Conservation (phyloP, 2,888 invertebrate species). For the Rhodophaea formosa region DNA sequence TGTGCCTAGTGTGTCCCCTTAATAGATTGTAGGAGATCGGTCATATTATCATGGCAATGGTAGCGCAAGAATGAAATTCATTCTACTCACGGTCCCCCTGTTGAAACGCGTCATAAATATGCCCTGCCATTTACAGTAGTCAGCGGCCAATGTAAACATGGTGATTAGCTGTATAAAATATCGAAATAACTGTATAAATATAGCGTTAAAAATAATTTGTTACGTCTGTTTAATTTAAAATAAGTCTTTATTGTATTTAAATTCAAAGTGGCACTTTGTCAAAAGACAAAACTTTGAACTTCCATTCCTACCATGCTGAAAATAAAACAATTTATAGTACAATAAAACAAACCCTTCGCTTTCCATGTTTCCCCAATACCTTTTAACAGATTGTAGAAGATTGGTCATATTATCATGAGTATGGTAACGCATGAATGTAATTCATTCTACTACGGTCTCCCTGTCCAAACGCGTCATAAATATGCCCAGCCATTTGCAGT, state of each 20-base stretch:
- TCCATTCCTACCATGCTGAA: too few relatives aligned
- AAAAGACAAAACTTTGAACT: too few relatives aligned
- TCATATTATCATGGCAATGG: constrained; percentile 10
- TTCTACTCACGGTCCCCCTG: constrained; percentile 11
- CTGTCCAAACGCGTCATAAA: constrained; percentile 8
- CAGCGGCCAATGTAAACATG: too few relatives aligned
- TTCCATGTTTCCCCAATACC: background rate
- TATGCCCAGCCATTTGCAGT: constrained; percentile 4
- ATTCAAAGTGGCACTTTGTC: too few relatives aligned
- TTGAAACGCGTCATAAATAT: constrained; percentile 4
- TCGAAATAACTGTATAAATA: too few relatives aligned
- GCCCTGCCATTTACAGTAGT: constrained; percentile 3
- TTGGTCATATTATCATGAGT: constrained; percentile 6
- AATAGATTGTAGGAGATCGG: constrained; percentile 13
- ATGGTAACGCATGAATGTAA: constrained; percentile 9
- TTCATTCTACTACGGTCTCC: constrained; percentile 13
- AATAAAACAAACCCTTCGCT: too few relatives aligned
- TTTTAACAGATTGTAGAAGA: constrained; percentile 11
- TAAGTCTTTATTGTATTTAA: too few relatives aligned
- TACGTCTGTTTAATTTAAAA: too few relatives aligned
- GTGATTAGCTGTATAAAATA: too few relatives aligned
- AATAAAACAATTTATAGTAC: too few relatives aligned
- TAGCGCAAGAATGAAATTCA: constrained; percentile 10
- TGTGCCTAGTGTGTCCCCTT: too few relatives aligned
- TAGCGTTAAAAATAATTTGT: too few relatives aligned